Base-by-base conservation (phyloP, 2,797 vertebrate species). In the Tragopan temminckii region DNA sequence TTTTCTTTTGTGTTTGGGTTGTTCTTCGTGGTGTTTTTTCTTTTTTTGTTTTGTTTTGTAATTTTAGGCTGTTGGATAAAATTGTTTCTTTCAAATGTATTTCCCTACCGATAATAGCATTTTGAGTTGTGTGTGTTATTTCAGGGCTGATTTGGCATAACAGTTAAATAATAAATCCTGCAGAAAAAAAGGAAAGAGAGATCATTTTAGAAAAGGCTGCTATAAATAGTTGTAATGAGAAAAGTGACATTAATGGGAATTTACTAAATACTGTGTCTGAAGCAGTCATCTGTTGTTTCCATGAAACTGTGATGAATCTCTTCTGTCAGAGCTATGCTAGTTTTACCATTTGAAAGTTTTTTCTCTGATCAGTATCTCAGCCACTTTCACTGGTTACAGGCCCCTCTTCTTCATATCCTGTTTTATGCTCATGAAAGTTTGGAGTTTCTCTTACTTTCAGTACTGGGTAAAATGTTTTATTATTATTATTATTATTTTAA, bases 141-240 rank as follows among this genome's bases (percentile, higher is more conserved):
- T 85, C 46, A 43, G 67, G 33, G 6, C 55, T 86, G 35, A 69
- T 84, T 42, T 88, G 67, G 15, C 0, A 0, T 53, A 67, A 42
- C 27, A 63, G 31, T 89, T 93, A 86, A 80, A 55, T 58, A 78
- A 68, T 58, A 82, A 45, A 20, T 93, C 50, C 52, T 79, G 71
- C 13, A 68, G 94, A 45, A 45, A 48, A 95, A 75, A 59, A 79
- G n/a, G 21, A 88, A 35, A 46, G 38, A 36, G 42, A 78, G 15
- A 15, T 82, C 23, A 53, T 82, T 93, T 93, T 82, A 20, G 80
- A 90, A 88, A 75, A 93, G 89, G 23, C 38, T 88, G 36, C 43
- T 16, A 35, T 64, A 90, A 93, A 86, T 9, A 84, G 17, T 67
- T 74, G 43, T 76, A 57, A 80, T 81, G 31, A 77, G 71, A 93